Base-by-base conservation (phyloP, 2,888 invertebrate species). In the Meghimatium bilineatum region DNA sequence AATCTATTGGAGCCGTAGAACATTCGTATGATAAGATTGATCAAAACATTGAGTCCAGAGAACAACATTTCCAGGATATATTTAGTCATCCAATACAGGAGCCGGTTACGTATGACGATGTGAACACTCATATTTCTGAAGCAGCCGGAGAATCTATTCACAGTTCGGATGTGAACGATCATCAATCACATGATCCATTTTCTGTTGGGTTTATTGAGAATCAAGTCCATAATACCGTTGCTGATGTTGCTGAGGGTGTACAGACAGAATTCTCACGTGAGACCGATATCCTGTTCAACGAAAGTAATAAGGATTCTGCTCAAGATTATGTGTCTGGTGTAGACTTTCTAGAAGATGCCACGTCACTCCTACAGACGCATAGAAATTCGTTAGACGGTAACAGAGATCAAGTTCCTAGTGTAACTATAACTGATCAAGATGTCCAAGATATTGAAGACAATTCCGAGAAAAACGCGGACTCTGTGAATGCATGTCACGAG, bases 371-470 rank as follows among this genome's bases (percentile, higher is more conserved):
- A 66, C 77, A 84, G 36, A 32, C 71, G 2, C 71, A 84, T 36
- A 80, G 80, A 63, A 80, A 77, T 71, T 84, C 81, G n/a, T 6
- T 81, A 17, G 80, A 84, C 34, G 77, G 26, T 14, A 36, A 29
- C 49, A 81, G 63, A 34, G 52, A 49, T 17, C 17, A 49, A 10
- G 60, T 52, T 10, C 67, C 60, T 17, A 75, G 69, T 20, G 34
- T 49, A 0, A 76, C 34, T 17, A 67, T 52, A 0, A 32, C n/a
- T 26, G 72, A 60, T 1, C 36, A 38, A 12, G 38, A 63, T 29
- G 81, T 38, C 23, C 29, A 17, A 23, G 32, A n/a, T 2, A 72
- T 0, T 17, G 34, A 0, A 8, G 56, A 32, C 0, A 1, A 44
- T 2, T 2, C 32, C 0, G 34, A 49, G 5, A 32, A 26, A 75